Conservation (phyloP, 2,888 invertebrate species). For the Pardosa pseudoannulata region DNA sequence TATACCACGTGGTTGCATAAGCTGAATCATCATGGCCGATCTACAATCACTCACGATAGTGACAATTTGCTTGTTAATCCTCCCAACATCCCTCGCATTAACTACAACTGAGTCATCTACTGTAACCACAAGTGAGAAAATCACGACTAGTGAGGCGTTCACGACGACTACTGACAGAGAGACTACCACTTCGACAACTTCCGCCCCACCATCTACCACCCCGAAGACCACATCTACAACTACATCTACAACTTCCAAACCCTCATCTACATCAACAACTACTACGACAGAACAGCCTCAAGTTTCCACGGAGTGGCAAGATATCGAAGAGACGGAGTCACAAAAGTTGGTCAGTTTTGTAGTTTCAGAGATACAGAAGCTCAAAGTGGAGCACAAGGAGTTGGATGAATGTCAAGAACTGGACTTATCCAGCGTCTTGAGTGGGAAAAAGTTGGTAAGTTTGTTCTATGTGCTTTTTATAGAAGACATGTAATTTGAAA, state of each 20-base stretch:
- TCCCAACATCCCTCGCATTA: neutral
- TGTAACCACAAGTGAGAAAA: neutral
- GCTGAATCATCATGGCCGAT: neutral
- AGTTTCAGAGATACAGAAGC: conserved; percentile 68
- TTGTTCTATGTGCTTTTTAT: too few species aligned
- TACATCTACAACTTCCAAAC: conserved; percentile 7
- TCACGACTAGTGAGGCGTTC: neutral
- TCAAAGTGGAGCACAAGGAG: conserved; percentile 70
- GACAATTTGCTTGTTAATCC: neutral
- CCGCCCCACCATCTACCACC: neutral
- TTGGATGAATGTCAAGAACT: conserved; percentile 71
- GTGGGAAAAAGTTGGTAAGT: conserved; percentile 71
- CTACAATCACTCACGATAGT: neutral
- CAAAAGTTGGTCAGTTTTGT: conserved; percentile 66
- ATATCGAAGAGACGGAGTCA: conserved; percentile 64
- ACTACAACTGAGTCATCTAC: conserved; percentile 25
- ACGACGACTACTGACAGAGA: conserved; percentile 13
- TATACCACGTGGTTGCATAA: conserved; percentile 33
- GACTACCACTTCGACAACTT: neutral
- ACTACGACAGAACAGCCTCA: conserved; percentile 22
- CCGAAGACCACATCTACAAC: neutral
- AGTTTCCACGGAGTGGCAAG: conserved; percentile 54
- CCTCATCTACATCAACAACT: neutral
- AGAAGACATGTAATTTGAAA: too few species aligned
- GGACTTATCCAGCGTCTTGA: conserved; percentile 66